Evolutionary conservation across 2,888 invertebrate species (phyloP).

Genomic region (Sarcophaga caerulescens): DNA sequence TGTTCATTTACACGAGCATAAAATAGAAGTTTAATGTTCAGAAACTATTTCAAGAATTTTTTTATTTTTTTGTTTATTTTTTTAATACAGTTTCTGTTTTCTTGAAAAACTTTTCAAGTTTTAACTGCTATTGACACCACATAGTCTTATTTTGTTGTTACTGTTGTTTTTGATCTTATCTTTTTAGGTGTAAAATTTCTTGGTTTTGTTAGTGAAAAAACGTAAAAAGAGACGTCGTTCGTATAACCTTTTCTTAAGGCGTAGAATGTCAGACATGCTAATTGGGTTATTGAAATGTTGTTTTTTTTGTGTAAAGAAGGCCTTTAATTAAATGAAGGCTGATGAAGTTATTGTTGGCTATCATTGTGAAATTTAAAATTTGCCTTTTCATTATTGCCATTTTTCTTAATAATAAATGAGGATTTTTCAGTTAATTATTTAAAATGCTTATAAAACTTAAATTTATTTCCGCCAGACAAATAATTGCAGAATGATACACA

Average conservation of each 20-base stretch:
- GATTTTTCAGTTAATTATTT: too few relatives aligned
- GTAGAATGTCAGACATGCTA: neutral
- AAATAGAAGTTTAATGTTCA: neutral
- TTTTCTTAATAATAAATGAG: too few relatives aligned
- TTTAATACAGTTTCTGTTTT: neutral
- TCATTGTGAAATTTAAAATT: too few relatives aligned
- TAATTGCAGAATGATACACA: too few relatives aligned
- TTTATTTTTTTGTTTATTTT: too few relatives aligned
- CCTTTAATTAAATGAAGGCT: neutral
- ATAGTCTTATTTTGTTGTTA: neutral
- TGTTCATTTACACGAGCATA: too few relatives aligned
- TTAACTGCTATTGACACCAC: neutral
- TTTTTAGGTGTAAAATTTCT: neutral
- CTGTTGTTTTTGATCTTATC: neutral
- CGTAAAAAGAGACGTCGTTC: too few relatives aligned
- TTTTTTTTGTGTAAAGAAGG: neutral
- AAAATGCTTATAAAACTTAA: too few relatives aligned
- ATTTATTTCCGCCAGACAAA: too few relatives aligned
- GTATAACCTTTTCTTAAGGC: neutral
- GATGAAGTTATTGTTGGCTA: neutral
- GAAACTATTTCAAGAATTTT: neutral
- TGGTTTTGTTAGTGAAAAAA: neutral
- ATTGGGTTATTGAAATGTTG: neutral
- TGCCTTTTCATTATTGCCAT: too few relatives aligned
- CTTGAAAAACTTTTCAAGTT: too few relatives aligned